Conservation (phyloP, 2,888 invertebrate species). For the Ypsolopha sequella region DNA sequence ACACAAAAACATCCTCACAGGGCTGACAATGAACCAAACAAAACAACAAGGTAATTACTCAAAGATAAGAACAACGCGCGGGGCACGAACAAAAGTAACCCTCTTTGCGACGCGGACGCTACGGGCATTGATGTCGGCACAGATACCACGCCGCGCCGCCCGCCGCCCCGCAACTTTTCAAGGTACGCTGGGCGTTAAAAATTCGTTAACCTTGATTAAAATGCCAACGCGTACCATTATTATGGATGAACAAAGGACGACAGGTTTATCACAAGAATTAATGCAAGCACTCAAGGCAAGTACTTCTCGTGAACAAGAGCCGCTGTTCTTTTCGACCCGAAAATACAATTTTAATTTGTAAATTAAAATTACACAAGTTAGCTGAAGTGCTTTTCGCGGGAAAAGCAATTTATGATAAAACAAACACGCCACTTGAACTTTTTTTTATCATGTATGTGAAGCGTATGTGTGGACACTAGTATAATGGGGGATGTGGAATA, state of each 20-base stretch:
- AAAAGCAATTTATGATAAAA: neutral
- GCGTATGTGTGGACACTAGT: no score
- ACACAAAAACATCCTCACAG: slow-evolving; percentile 27
- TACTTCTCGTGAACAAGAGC: slow-evolving; percentile 1
- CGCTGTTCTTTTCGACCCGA: neutral
- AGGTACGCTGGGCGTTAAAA: slow-evolving; percentile 20
- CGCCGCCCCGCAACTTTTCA: slow-evolving; percentile 13
- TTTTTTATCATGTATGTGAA: no score
- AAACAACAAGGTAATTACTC: slow-evolving; percentile 50
- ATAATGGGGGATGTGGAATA: neutral
- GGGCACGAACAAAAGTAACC: slow-evolving; percentile 25
- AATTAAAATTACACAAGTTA: neutral
- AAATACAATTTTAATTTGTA: neutral
- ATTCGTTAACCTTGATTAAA: slow-evolving; percentile 44
- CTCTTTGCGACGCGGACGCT: slow-evolving; percentile 9
- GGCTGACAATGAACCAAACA: slow-evolving; percentile 35
- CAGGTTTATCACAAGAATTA: slow-evolving; percentile 36
- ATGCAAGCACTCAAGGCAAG: slow-evolving; percentile 11
- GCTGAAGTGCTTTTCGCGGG: neutral
- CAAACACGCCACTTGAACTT: no score
- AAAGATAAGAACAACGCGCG: slow-evolving; percentile 49
- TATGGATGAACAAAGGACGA: slow-evolving; percentile 32
- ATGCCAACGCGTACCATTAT: slow-evolving; percentile 32
- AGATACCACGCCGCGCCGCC: slow-evolving; percentile 14
- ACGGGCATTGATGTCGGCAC: slow-evolving; percentile 11